Percentiles rank a stretch among this genome's conserved stretches.
Evolutionary conservation across 2,888 invertebrate genomes (phyloP).

Genomic region (Drosophila histrio): DNA sequence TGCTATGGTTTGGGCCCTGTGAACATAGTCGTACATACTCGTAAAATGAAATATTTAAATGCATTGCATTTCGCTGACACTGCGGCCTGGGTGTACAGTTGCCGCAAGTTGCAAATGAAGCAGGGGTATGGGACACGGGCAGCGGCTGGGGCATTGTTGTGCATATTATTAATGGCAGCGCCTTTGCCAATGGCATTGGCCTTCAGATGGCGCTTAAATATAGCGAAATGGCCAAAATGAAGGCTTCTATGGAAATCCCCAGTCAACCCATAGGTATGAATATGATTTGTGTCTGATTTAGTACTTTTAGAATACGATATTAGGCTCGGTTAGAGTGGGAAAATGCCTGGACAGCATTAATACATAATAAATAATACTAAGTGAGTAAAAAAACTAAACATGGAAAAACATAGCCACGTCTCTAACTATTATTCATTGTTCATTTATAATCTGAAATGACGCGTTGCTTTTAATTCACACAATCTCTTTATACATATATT

Average conservation of each 20-base stretch:
- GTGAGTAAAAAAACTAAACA: no score
- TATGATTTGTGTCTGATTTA: conserved; percentile 8
- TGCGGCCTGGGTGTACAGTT: conserved; percentile 10
- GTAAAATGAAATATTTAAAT: conserved; percentile 58
- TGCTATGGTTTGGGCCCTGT: conserved; percentile 32
- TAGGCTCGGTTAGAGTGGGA: not conserved
- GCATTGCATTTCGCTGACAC: conserved; percentile 48
- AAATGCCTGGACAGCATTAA: not conserved
- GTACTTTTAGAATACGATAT: not conserved
- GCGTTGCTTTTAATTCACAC: not conserved
- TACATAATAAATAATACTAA: not conserved
- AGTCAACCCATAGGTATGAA: not conserved
- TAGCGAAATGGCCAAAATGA: conserved; percentile 30
- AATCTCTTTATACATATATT: not conserved
- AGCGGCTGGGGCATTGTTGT: not conserved
- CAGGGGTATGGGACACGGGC: not conserved
- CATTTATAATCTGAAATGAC: not conserved
- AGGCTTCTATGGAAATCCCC: conserved; percentile 21
- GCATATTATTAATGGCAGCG: conserved; percentile 50
- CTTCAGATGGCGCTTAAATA: conserved; percentile 47
- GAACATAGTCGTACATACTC: conserved; percentile 7
- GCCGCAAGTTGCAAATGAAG: conserved; percentile 8
- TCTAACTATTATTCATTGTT: not conserved
- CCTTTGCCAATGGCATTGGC: conserved; percentile 58
- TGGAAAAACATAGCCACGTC: no score